Base-by-base conservation (phyloP, 2,113 vertebrate species). In the Ceyx margarethae region DNA sequence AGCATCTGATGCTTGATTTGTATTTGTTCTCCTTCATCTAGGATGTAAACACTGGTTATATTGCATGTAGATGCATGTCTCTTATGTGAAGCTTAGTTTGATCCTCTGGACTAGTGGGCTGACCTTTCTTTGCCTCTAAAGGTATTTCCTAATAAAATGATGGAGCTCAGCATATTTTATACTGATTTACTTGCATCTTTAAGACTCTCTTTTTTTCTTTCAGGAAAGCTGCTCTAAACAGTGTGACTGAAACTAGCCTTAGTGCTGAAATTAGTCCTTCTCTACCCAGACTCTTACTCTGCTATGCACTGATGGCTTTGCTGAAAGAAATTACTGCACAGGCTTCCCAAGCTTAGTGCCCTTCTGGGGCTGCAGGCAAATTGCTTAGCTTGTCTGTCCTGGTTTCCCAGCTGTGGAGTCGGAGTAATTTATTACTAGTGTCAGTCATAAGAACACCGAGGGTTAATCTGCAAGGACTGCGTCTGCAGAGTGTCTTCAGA, bases 351-450 rank as follows among this genome's bases (percentile, higher is more conserved):
- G 87, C 91, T 81, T 89, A 87, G 81, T 87, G 48, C 81, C 51
- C 56, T 72, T 96, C 89, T 77, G 84, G 89, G 84, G 67, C 75
- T 89, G 64, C 5, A 6, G 62, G 72, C 84, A 92, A 75, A 89
- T 85, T 91, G 85, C 65, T 87, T 91, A 82, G 75, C 64, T 91
- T 93, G 85, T 94, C 75, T 94, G 85, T 93, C 68, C 80, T 89
- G 75, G 53, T 91, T 95, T 94, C 75, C 72, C 81, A 87, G 91
- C 87, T 95, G 75, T 89, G 85, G 65, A 89, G 60, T 31, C 80
- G 35, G 64, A 89, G 78, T 89, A 73, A 85, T 89, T 95, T 85
- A 91, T 89, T 85, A 37, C 56, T 61, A 53, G 17, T 85, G 81
- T 77, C 64, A 83, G 64, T 85, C 67, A 64, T 53, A 65, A 73